Conservation (phyloP, 2,888 invertebrate genomes). For the Orchesellides sinensis region DNA sequence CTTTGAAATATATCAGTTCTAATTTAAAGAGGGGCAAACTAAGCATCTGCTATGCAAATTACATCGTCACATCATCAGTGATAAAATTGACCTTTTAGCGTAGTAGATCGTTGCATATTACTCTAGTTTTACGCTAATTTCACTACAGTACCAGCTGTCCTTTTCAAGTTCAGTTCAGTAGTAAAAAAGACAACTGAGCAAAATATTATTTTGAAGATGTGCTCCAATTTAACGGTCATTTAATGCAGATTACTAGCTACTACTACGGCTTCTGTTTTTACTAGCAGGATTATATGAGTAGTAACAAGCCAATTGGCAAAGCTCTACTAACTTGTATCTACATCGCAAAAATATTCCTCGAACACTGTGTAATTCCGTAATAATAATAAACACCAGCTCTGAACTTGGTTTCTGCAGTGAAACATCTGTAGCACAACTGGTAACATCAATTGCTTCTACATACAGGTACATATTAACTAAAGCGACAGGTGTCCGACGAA, state of each 20-base stretch:
- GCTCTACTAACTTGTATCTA: background rate
- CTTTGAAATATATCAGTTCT: too few relatives aligned
- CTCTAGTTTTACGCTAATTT: too few relatives aligned
- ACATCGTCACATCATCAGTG: too few relatives aligned
- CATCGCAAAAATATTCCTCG: slow-evolving; percentile 20
- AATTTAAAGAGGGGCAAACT: too few relatives aligned
- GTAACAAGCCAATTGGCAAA: slow-evolving; percentile 39
- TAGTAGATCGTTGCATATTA: too few relatives aligned
- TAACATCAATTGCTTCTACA: background rate
- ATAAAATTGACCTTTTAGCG: too few relatives aligned
- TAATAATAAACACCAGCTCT: slow-evolving; percentile 26
- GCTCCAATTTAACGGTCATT: slow-evolving; percentile 61
- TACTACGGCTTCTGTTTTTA: background rate
- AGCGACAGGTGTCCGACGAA: slow-evolving; percentile 58
- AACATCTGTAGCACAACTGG: too few relatives aligned
- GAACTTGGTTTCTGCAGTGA: too few relatives aligned
- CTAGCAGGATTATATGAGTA: background rate
- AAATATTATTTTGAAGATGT: background rate
- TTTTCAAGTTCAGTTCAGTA: too few relatives aligned
- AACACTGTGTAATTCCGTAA: slow-evolving; percentile 28
- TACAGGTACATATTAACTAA: slow-evolving; percentile 38
- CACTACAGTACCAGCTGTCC: too few relatives aligned
- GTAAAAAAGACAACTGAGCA: background rate
- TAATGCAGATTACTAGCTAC: slow-evolving; percentile 6
- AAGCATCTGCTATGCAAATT: too few relatives aligned